Evolutionary conservation across 2,113 vertebrate species (phyloP), one percentile per base, ranked within the genome.

Genomic region (Notarius lentiginosus): DNA sequence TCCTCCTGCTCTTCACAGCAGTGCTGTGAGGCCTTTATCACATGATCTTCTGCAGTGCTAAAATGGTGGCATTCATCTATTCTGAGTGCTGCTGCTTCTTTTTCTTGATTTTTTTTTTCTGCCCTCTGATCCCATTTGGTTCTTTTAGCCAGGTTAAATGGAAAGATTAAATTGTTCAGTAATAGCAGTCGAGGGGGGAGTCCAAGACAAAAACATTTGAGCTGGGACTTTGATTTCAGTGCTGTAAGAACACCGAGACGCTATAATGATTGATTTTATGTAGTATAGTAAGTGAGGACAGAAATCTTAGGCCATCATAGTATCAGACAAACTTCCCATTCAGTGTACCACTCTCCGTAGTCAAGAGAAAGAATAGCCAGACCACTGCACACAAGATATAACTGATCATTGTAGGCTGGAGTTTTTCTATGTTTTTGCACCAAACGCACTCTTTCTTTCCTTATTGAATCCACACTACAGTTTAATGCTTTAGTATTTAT

Each of bases 401-500:
- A 47, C 60, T 76, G 61, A 77, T 82, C n/a, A 82, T 63, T 83
- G 81, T 58, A 85, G 51, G 83, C 84, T 86, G 75, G 83, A 87
- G 80, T 84, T 63, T 86, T 76, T 76, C n/a, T 70, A 41, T 80
- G 18, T 88, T 27, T 88, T 89, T 87, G 90, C 90, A 86, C 89
- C 89, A 83, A 90, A 81, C 73, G 79, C 84, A 86, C 84, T 83
- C 82, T 85, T 76, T 83, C 41, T 79, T 70, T 70, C 56, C n/a
- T 68, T n/a, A 49, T 63, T 77, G 66, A 66, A 76, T 58, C 79
- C 82, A 87, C 89, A 90, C 89, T 91, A 92, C 87, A 85, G 66
- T 83, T 83, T 77, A 41, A 82, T 86, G 79, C 56, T 83, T 85
- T 84, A 87, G 76, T 89, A 89, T 90, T 89, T 90, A 89, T 89